These are phyloP conservation scores for Bubalus kerabau DNA, from an alignment of 2,113 vertebrate genomes.

Conservation along the genomic window DNA sequence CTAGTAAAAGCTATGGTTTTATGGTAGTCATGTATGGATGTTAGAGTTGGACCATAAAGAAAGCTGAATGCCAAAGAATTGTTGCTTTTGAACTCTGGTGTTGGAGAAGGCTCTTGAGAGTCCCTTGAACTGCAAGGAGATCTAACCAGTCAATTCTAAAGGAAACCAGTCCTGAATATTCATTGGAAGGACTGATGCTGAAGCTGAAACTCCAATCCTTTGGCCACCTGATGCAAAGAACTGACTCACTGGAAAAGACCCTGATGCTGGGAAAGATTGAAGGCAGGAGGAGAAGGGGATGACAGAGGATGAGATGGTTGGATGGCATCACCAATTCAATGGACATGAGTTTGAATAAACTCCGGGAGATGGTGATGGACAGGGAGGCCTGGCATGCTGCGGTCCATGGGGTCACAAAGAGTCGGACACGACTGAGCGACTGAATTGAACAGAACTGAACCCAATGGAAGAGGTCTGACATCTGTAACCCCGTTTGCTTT, in stretches of 20 bases:
- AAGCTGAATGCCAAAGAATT: rapidly evolving
- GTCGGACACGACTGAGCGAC: rapidly evolving
- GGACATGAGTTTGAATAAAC: background rate
- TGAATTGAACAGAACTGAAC: background rate
- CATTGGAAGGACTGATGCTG: background rate
- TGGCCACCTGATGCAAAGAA: rapidly evolving
- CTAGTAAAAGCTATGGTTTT: background rate
- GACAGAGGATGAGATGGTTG: background rate
- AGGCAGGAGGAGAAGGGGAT: rapidly evolving
- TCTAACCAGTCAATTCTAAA: background rate
- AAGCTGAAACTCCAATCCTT: background rate
- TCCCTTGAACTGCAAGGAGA: background rate
- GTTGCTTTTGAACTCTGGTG: background rate
- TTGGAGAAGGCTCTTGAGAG: background rate
- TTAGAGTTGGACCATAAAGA: background rate
- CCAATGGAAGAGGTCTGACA: background rate
- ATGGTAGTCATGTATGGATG: background rate
- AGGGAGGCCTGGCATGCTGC: rapidly evolving
- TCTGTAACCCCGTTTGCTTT: background rate
- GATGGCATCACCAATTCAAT: rapidly evolving
- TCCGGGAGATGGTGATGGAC: rapidly evolving
- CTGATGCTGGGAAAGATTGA: background rate
- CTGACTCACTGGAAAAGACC: background rate
- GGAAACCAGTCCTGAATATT: rapidly evolving
- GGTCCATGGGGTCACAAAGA: rapidly evolving